phyloP scores from a whole-genome alignment of 2,888 invertebrate genomes.

The Neuroscelio doddi region DNA sequence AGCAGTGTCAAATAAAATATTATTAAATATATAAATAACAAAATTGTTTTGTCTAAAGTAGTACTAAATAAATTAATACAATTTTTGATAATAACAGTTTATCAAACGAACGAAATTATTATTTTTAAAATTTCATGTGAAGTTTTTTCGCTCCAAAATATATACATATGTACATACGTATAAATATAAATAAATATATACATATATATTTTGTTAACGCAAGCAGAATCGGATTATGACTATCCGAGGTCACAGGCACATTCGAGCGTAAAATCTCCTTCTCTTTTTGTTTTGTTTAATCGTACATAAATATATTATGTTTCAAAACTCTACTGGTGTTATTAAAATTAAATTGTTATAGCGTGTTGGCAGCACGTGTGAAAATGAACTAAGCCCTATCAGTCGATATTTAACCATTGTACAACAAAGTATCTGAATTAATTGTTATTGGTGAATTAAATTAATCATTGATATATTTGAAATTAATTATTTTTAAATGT shows the following conservation, averaged over 20 bases:
- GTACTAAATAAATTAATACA: no score
- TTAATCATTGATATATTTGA: no score
- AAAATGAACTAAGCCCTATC: not conserved
- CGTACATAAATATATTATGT: conserved; percentile 12
- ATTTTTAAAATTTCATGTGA: no score
- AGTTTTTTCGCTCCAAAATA: conserved; percentile 18
- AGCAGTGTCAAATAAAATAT: no score
- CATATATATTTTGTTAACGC: conserved; percentile 29
- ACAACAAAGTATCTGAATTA: not conserved
- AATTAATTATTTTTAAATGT: no score
- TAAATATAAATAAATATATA: conserved; percentile 22
- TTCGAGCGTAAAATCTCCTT: conserved; percentile 17
- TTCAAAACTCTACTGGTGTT: conserved; percentile 11
- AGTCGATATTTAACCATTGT: not conserved
- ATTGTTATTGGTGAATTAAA: no score
- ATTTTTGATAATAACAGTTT: no score
- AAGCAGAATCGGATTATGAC: conserved; percentile 1
- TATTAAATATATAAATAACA: no score
- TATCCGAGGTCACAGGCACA: conserved; percentile 19
- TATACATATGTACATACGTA: conserved; percentile 24
- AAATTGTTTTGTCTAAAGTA: no score
- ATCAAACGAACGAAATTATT: conserved; percentile 6
- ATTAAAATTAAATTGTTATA: conserved; percentile 12
- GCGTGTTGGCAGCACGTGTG: not conserved
- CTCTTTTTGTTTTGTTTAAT: conserved; percentile 7